Evolutionary conservation across 2,888 invertebrate genomes (phyloP), one percentile per base, ranked within the genome.

Genomic region (Ischnura elegans): DNA sequence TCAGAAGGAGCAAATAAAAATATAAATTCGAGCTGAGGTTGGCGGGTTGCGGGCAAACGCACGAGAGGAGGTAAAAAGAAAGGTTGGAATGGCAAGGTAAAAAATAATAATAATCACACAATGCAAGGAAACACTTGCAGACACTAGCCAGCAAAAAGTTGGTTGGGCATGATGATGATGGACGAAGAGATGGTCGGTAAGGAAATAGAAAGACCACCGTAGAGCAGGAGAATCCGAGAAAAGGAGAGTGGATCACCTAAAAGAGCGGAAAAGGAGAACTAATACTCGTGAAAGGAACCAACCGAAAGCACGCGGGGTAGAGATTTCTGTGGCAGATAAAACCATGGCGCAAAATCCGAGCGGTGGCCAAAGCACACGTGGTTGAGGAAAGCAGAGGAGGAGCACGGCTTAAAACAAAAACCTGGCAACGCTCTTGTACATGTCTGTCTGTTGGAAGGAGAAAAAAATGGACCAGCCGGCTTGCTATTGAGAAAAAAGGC

Each of bases 391-490:
- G 29, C 29, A 36, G 29, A 76, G n/a, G 76, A 76, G 76, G 25
- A 36, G 36, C 76, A 51, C 13, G 51, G 51, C 51, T 51, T 76
- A 36, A 76, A 76, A 76, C 76, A 76, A 76, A 76, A 76, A 76
- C 76, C 76, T 76, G 76, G 76, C 29, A 76, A 76, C 36, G 29
- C 76, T 76, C 76, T 3, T 76, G 29, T 36, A 36, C 10, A 0
- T 61, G 76, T 4, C 76, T 76, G 36, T n/a, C n/a, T n/a, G n/a
- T n/a, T n/a, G 29, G 21, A n/a, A 36, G 36, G 76, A 16, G 2
- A 76, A 76, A 76, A 76, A 76, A 76, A 76, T 76, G 36, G 76
- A 76, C 36, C 36, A 76, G 36, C 29, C 76, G 76, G 36, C 76
- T 29, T 36, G 36, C 36, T 29, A 51, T 51, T 2, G 76, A 76